Conservation (phyloP, 2,888 invertebrate genomes). For the Trissonchulus latispiculum region DNA sequence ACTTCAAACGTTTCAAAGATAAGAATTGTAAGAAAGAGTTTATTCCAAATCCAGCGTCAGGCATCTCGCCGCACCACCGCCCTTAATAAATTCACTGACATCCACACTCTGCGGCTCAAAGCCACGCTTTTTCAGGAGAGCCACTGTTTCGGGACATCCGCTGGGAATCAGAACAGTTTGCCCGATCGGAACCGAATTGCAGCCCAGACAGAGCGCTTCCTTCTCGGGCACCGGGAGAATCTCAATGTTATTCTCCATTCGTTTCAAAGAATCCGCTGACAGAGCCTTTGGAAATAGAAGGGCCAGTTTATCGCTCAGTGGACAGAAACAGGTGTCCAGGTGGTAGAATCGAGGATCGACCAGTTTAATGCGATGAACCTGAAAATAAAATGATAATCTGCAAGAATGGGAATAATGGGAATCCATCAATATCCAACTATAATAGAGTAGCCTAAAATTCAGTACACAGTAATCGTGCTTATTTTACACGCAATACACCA, state of each 20-base stretch:
- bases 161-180: constrained; percentile 33
- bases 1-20: too few relatives aligned
- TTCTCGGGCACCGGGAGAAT: constrained; percentile 33
- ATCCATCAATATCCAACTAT: too few relatives aligned
- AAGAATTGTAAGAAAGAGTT: too few relatives aligned
- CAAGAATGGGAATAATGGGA: too few relatives aligned
- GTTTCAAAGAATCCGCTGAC: constrained; percentile 33
- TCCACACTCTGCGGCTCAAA: constrained; percentile 33
- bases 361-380: constrained; percentile 29
- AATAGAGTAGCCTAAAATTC: too few relatives aligned
- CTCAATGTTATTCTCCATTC: constrained; percentile 33
- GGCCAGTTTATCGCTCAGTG: constrained; percentile 34
- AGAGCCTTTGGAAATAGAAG: constrained; percentile 38
- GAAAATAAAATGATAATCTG: too few relatives aligned
- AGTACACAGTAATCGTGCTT: too few relatives aligned
- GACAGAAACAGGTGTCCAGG: constrained; percentile 40
- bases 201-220: constrained; percentile 39
- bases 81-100: constrained; percentile 39
- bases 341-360: constrained; percentile 37
- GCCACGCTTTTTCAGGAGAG: constrained; percentile 29
- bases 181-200: constrained; percentile 39
- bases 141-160: constrained; percentile 32
- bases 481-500: too few relatives aligned
- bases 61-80: constrained; percentile 23
- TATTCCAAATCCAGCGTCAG: constrained; percentile 20